A percentile compares a stretch with the other conserved stretches of the same genome.
Conservation (phyloP, 1,140 invertebrate genomes). For the Bombus consobrinus region DNA sequence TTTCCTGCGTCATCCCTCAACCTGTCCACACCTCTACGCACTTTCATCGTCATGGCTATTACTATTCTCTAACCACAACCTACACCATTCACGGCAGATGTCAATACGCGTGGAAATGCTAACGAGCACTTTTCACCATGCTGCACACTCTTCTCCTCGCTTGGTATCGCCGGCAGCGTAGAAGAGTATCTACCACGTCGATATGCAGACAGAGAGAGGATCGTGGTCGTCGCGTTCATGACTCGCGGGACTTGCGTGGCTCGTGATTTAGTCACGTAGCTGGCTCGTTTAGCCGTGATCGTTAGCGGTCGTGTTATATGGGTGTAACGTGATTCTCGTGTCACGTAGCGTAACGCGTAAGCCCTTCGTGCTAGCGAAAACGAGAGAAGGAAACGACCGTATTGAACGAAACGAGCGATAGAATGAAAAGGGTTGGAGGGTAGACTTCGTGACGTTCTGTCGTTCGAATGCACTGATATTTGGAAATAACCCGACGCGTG, state of each 20-base stretch:
- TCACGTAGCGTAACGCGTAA: conserved; percentile 35
- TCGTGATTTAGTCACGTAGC: conserved; percentile 49
- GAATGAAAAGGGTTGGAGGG: neutral
- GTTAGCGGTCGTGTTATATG: conserved; percentile 49
- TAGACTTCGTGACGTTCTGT: neutral
- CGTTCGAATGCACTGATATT: neutral
- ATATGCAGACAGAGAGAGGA: conserved; percentile 27
- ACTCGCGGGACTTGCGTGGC: conserved; percentile 35
- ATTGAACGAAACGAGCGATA: neutral
- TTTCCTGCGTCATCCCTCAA: too few species aligned
- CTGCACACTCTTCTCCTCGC: neutral
- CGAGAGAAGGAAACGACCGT: conserved; percentile 3
- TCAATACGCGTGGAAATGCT: neutral
- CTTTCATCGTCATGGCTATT: too few species aligned
- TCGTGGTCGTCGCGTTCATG: conserved; percentile 14
- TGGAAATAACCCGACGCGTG: neutral
- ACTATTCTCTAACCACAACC: neutral
- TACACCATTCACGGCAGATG: neutral
- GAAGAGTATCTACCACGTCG: neutral
- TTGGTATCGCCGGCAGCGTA: neutral
- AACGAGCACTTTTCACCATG: conserved; percentile 27
- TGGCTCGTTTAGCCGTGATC: conserved; percentile 51
- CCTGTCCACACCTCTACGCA: too few species aligned
- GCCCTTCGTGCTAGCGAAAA: conserved; percentile 22
- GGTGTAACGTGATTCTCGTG: conserved; percentile 48